These are phyloP conservation scores for Ophion slaviceki DNA, from an alignment of 2,888 invertebrate genomes.

Conservation along the genomic window DNA sequence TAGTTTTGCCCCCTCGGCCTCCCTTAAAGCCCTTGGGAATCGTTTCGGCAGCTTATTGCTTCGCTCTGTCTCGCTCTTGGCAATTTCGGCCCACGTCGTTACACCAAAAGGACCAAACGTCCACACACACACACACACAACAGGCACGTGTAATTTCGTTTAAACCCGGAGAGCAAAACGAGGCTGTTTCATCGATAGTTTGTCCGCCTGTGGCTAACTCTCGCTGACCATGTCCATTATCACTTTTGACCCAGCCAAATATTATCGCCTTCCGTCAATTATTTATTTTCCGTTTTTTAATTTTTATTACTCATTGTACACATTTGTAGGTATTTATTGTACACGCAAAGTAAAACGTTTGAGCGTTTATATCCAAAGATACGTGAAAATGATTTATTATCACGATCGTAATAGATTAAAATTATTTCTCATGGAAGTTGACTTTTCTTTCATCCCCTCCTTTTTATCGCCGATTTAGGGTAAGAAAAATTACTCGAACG, in stretches of 20 bases:
- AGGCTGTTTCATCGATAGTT: slow-evolving; percentile 26
- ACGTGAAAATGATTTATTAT: no score
- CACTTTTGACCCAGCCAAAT: background rate
- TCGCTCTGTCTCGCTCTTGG: slow-evolving; percentile 27
- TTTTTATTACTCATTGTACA: background rate
- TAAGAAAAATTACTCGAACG: no score
- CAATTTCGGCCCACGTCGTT: slow-evolving; percentile 28
- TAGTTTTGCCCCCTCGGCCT: background rate
- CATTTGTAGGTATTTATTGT: no score
- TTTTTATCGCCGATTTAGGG: no score
- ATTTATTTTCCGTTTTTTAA: background rate
- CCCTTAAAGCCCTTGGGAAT: slow-evolving; percentile 27
- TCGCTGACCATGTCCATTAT: background rate
- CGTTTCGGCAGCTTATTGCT: slow-evolving; percentile 43
- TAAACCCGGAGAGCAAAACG: slow-evolving; percentile 17
- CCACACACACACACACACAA: no score
- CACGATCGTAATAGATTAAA: no score
- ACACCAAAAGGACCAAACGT: background rate
- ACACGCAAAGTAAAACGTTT: no score
- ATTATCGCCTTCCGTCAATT: background rate
- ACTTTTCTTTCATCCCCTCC: no score
- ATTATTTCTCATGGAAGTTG: no score
- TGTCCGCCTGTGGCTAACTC: slow-evolving; percentile 21
- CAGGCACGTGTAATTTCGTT: background rate
- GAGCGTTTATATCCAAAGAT: no score